Evolutionary conservation across 92 coral and sea anemone species (phyloP).

Genomic region (Porites rus): DNA sequence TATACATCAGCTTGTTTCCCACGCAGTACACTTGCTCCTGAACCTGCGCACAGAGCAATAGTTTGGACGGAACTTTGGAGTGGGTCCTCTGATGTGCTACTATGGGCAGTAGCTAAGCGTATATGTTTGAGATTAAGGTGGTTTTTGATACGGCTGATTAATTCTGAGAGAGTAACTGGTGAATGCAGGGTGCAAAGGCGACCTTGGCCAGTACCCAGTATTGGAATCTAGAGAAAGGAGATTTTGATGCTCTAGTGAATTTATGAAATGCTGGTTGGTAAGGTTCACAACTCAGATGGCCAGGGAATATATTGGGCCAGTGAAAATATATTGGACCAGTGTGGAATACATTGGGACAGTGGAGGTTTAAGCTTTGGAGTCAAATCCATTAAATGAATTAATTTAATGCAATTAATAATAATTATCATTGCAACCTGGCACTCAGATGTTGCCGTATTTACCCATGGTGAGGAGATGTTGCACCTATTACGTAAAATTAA

Average conservation of each 20-base stretch:
- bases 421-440: no score
- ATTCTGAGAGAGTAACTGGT: conserved; percentile 64
- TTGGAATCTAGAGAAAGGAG: conserved; percentile 67
- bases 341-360: no score
- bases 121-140: conserved; percentile 79
- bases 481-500: no score
- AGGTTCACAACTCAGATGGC: no score
- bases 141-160: conserved; percentile 74
- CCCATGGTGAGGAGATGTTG: no score
- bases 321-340: no score
- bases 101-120: conserved; percentile 78
- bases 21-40: conserved; percentile 92
- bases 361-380: no score
- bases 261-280: no score
- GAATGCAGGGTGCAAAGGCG: conserved; percentile 81
- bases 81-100: neutral
- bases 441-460: no score
- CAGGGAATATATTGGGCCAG: no score
- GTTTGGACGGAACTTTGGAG: conserved; percentile 64
- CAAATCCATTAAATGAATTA: no score
- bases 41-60: conserved; percentile 95
- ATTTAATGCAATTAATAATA: no score
- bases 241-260: neutral
- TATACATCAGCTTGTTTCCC: conserved; percentile 88
- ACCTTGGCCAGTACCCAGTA: conserved; percentile 86